Evolutionary conservation across 2,888 invertebrate genomes (phyloP).

Genomic region (Nebria brevicollis): DNA sequence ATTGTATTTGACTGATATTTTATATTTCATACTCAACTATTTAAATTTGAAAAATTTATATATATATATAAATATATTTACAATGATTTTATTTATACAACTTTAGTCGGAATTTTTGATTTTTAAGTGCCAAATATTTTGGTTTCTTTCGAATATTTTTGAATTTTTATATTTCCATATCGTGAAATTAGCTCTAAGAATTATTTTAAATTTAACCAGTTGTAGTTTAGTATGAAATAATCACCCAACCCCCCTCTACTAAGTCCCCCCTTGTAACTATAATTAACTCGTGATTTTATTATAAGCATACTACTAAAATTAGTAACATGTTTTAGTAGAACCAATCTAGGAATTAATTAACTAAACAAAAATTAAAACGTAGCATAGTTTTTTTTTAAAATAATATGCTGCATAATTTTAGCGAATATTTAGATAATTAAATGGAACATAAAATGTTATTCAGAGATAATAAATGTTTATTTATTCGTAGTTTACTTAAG

Average conservation of each 20-base stretch:
- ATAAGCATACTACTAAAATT: slow-evolving; percentile 32
- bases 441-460: slow-evolving; percentile 38
- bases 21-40: slow-evolving; percentile 41
- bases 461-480: slow-evolving; percentile 37
- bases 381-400: slow-evolving; percentile 44
- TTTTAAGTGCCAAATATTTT: slow-evolving; percentile 36
- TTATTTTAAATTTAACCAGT: background rate
- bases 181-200: slow-evolving; percentile 29
- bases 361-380: background rate
- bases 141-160: background rate
- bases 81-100: slow-evolving; percentile 4
- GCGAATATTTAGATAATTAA: slow-evolving; percentile 29
- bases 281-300: slow-evolving; percentile 39
- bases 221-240: slow-evolving; percentile 44
- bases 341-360: slow-evolving; percentile 13
- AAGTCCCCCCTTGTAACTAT: slow-evolving; percentile 11
- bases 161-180: slow-evolving; percentile 28
- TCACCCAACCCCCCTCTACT: background rate
- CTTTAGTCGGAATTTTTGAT: slow-evolving; percentile 25
- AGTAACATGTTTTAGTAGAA: slow-evolving; percentile 34
- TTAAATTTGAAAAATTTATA: background rate
- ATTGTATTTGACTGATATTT: slow-evolving; percentile 24
- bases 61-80: too few species aligned
- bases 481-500: slow-evolving; percentile 35
- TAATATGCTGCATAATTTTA: slow-evolving; percentile 33